Base-by-base conservation (phyloP, 2,797 vertebrate species). In the Coluber constrictor region DNA sequence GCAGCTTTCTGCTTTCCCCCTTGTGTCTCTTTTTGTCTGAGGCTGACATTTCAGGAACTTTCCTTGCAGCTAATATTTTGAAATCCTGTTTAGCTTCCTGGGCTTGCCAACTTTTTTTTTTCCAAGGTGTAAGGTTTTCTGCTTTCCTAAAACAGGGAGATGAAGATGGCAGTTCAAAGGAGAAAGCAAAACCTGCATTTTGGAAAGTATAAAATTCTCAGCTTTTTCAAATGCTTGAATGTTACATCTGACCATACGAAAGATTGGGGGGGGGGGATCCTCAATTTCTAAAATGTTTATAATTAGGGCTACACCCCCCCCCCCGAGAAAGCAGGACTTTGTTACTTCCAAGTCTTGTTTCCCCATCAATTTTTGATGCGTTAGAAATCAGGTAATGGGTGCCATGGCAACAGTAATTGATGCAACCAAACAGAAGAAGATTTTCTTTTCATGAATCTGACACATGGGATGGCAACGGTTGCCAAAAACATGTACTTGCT, bases 341-440 rank as follows among this genome's bases (percentile, higher is more conserved):
- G 91, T 94, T 94, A 91, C 93, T 94, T 87, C 79, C 66, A n/a
- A 92, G 91, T 87, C 91, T 91, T 90, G 54, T 90, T 94, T 93
- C 88, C 79, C 29, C 59, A 86, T 94, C 87, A 56, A 61, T 95
- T 74, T 96, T 97, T 93, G 90, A 93, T 93, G 89, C 93, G 86
- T 93, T 91, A 94, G 96, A 94, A 95, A 94, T 93, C 83, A 91
- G 79, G 92, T 94, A 54, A 92, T 94, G 95, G 93, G 90, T 94
- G 59, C 87, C 51, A 88, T 92, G 95, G 89, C 37, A 92, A 51
- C 70, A 88, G 25, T 92, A 74, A 43, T 83, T 0, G 91, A 92
- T 83, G 90, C 92, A 95, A 54, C 32, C 87, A 93, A 92, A 61
- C 86, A 93, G 91, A 43, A n/a, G 92, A 87, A 74, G 92, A 87